Evolutionary conservation across 2,797 vertebrate species (phyloP).

Genomic region (Oceanodroma leucorhoa): DNA sequence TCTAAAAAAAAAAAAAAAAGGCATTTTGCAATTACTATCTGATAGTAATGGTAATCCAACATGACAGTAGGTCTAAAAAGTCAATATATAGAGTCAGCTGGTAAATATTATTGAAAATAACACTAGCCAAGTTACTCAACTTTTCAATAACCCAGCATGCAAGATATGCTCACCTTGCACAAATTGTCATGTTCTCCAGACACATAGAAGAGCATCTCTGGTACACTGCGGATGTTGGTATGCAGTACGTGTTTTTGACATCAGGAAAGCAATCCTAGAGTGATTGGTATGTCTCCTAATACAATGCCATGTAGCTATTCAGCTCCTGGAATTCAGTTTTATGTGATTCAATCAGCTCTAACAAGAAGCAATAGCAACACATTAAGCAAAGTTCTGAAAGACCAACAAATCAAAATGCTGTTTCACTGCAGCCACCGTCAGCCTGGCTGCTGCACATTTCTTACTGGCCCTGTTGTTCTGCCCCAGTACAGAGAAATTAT

Average conservation of each 20-base stretch:
- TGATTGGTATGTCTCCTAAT: slow-evolving; percentile 11
- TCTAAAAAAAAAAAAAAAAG: background rate
- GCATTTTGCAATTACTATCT: background rate
- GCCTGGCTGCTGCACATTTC: background rate
- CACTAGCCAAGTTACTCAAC: background rate
- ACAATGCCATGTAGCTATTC: background rate
- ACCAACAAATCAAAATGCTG: slow-evolving; percentile 13
- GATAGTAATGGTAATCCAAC: background rate
- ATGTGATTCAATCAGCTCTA: slow-evolving; percentile 1
- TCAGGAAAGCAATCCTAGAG: background rate
- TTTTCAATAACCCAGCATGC: background rate
- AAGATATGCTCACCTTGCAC: background rate
- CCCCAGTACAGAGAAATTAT: background rate
- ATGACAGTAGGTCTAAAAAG: background rate
- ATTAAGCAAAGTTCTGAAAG: slow-evolving; percentile 29
- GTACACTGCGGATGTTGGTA: background rate
- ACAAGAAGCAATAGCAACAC: slow-evolving; percentile 12
- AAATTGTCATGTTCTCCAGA: background rate
- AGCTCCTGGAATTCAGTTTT: slow-evolving; percentile 26
- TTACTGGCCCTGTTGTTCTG: background rate
- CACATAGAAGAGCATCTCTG: background rate
- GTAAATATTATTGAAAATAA: background rate
- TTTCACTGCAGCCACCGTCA: background rate
- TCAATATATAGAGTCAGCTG: background rate
- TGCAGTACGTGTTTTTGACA: background rate